phyloP scores from a whole-genome alignment of 2,797 vertebrate species.

The Sebastes matsubarae region DNA sequence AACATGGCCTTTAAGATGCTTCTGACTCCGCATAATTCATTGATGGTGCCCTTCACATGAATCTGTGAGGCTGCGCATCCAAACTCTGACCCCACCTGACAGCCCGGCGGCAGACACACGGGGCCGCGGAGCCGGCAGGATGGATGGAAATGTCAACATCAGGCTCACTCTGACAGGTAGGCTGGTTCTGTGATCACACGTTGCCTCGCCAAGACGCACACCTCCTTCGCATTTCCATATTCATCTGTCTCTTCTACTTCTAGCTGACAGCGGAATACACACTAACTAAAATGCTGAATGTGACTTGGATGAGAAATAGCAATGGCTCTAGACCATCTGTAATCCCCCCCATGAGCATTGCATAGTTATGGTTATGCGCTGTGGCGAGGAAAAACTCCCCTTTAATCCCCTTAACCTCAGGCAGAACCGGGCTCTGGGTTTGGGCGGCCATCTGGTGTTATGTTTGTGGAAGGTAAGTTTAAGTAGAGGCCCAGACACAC shows the following conservation, averaged over 20 bases:
- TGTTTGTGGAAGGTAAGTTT: neutral
- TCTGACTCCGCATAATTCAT: slow-evolving; percentile 65
- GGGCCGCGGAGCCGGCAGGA: neutral
- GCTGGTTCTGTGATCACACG: slow-evolving; percentile 20
- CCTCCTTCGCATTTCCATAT: slow-evolving; percentile 49
- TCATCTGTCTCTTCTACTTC: slow-evolving; percentile 29
- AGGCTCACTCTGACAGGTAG: slow-evolving; percentile 52
- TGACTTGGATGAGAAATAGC: slow-evolving; percentile 22
- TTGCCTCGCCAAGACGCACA: neutral
- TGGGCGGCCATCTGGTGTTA: too few relatives aligned
- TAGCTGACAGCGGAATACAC: slow-evolving; percentile 52
- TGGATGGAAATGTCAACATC: slow-evolving; percentile 64
- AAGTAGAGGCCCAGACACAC: too few relatives aligned
- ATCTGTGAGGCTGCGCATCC: slow-evolving; percentile 42
- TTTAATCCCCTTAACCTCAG: too few relatives aligned
- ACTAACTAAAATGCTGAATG: neutral
- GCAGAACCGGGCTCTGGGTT: too few relatives aligned
- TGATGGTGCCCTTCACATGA: slow-evolving; percentile 58
- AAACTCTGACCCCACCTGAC: slow-evolving; percentile 51
- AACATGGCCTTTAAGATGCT: slow-evolving; percentile 66
- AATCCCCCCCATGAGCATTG: too few relatives aligned
- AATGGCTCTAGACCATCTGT: neutral
- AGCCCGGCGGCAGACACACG: slow-evolving; percentile 12
- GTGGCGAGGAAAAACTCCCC: too few relatives aligned
- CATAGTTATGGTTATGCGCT: too few relatives aligned